phyloP scores from a whole-genome alignment of 1,140 invertebrate genomes.

The Eupristina koningsbergeri region DNA sequence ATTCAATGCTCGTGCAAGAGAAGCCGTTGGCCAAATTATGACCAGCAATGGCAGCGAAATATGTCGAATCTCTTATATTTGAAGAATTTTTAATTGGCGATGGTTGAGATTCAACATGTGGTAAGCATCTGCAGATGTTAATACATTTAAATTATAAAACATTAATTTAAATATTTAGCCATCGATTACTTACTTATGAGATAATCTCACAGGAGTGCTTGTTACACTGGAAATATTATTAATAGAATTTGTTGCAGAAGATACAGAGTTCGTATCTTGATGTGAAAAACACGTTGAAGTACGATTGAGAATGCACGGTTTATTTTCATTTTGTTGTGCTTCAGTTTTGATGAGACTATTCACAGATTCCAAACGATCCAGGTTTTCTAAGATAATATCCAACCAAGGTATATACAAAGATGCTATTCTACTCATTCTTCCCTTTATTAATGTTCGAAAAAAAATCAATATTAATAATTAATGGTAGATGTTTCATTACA shows the following conservation, averaged over 20 bases:
- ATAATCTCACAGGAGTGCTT: slow-evolving; percentile 33
- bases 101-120: slow-evolving; percentile 76
- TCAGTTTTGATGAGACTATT: slow-evolving; percentile 63
- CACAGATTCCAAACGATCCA: slow-evolving; percentile 76
- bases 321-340: slow-evolving; percentile 55
- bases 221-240: slow-evolving; percentile 3
- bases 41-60: slow-evolving; percentile 85
- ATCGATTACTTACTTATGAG: slow-evolving; percentile 32
- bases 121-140: slow-evolving; percentile 67
- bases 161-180: neutral
- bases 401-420: slow-evolving; percentile 93
- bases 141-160: neutral
- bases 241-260: neutral
- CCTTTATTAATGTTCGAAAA: slow-evolving; percentile 67
- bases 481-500: neutral
- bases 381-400: slow-evolving; percentile 87
- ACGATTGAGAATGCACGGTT: neutral
- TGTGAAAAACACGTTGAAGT: neutral
- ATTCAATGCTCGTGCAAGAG: slow-evolving; percentile 77
- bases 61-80: slow-evolving; percentile 81
- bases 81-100: slow-evolving; percentile 76
- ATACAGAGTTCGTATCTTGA: neutral
- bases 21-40: slow-evolving; percentile 76
- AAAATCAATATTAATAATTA: slow-evolving; percentile 20
- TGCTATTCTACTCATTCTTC: slow-evolving; percentile 88